Base-by-base conservation (phyloP, 2,888 invertebrate species). In the Pinctada fucata region DNA sequence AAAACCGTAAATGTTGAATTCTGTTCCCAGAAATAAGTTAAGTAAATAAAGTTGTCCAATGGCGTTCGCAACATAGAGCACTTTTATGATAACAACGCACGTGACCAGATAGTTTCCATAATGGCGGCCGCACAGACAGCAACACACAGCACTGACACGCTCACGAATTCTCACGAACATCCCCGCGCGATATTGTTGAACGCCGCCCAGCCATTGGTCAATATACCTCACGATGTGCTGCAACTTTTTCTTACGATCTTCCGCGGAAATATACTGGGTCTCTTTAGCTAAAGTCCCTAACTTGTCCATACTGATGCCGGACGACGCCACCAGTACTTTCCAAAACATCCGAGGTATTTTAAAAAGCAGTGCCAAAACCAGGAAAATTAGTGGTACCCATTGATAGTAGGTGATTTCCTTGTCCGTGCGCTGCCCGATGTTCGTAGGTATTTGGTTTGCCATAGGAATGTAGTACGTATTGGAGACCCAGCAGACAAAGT, bases 91-190 rank as follows among this genome's bases (percentile, higher is more conserved):
- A 72, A 91, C 80, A 73, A 89, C 89, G 71, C 91, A 83, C 0
- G 90, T 88, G 63, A 89, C 85, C 45, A 91, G 86, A 78, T 88
- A 90, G 76, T 88, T 89, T n/a, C 91, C 90, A 73, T 88, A 89
- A 49, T 90, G 84, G 65, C 88, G 86, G 3, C 87, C 88, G 50
- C 89, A 88, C 72, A 88, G 86, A 72, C 88, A 84, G 77, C 88
- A 90, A 77, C 86, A 87, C 63, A 88, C 81, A 31, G 83, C 83
- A 3, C 89, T 85, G 3, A 89, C 64, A 65, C 85, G 84, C 75
- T 87, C 85, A 16, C 87, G 84, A 5, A 87, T n/a, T 2, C 84
- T 75, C 1, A 86, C 86, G 51, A 85, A 78, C 58, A 87, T 82
- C 64, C 87, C 86, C 67, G 81, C 84, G 6, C 86, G 80, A 70